phyloP scores from a whole-genome alignment of 2,888 invertebrate species.

The Polyommatus iphigenia region DNA sequence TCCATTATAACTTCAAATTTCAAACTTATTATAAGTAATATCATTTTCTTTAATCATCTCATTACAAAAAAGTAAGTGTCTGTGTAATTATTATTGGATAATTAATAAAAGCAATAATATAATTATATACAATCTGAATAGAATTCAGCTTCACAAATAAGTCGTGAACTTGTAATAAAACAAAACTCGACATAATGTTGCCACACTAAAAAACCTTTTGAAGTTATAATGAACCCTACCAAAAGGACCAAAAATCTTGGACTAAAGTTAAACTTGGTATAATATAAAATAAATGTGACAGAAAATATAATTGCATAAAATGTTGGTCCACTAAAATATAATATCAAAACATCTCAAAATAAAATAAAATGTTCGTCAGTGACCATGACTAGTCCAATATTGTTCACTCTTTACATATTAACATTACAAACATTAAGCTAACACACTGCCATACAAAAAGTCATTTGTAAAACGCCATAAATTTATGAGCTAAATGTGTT shows the following conservation, averaged over 20 bases:
- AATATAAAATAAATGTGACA: conserved; percentile 12
- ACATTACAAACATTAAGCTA: conserved; percentile 52
- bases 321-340: conserved; percentile 22
- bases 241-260: not conserved
- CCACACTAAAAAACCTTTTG: not conserved
- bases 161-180: not conserved
- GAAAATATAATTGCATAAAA: not conserved
- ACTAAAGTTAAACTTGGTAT: not conserved
- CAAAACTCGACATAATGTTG: not conserved
- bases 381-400: conserved; percentile 44
- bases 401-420: conserved; percentile 39
- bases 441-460: conserved; percentile 61
- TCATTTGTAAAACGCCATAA: conserved; percentile 60
- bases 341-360: not conserved
- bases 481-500: conserved; percentile 74
- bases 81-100: not conserved
- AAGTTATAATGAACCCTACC: not conserved
- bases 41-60: too few species aligned
- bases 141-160: not conserved
- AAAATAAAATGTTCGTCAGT: conserved; percentile 16
- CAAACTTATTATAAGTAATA: not conserved
- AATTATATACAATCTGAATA: not conserved
- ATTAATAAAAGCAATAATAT: not conserved
- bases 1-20: not conserved
- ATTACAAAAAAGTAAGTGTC: too few species aligned